Evolutionary conservation across 2,797 vertebrate genomes (phyloP).

Genomic region (Acrossocheilus wenchowensis): DNA sequence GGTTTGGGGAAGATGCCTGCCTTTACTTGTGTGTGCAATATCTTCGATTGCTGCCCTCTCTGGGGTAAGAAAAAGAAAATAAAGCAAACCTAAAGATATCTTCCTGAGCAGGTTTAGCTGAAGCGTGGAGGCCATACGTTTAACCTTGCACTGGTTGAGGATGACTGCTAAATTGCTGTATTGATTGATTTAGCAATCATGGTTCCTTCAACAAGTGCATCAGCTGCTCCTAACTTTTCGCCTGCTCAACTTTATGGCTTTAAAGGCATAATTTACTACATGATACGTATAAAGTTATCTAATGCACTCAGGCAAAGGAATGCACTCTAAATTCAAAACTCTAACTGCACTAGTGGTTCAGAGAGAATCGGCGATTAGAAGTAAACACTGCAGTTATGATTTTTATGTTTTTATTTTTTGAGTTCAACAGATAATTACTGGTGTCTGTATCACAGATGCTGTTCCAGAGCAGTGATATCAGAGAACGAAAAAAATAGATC

Average conservation of each 20-base stretch:
- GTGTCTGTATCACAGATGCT: neutral
- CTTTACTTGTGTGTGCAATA: conserved; percentile 27
- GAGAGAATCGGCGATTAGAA: conserved; percentile 26
- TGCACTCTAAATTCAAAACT: conserved; percentile 14
- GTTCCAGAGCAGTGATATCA: neutral
- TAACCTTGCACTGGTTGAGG: conserved; percentile 33
- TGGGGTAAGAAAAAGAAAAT: conserved; percentile 36
- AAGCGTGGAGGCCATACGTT: conserved; percentile 35
- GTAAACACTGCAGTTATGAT: conserved; percentile 16
- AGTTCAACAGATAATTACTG: conserved; percentile 25
- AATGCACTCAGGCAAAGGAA: neutral
- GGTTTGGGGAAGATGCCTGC: conserved; percentile 35
- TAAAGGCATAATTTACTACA: neutral
- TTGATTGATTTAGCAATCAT: conserved; percentile 42
- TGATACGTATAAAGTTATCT: neutral
- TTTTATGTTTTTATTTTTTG: neutral
- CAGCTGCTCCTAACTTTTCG: neutral
- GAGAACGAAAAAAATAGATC: neutral
- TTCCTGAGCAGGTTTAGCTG: conserved; percentile 30
- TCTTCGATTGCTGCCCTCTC: conserved; percentile 33
- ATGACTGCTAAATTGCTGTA: conserved; percentile 47
- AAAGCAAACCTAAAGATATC: conserved; percentile 28
- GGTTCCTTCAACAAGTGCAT: conserved; percentile 15
- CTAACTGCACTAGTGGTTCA: conserved; percentile 15
- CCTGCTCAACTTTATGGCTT: conserved; percentile 1